A percentile compares a stretch with the other conserved stretches of the same genome.
Evolutionary conservation across 1,140 invertebrate species (phyloP).

Genomic region (Sitophilus oryzae): DNA sequence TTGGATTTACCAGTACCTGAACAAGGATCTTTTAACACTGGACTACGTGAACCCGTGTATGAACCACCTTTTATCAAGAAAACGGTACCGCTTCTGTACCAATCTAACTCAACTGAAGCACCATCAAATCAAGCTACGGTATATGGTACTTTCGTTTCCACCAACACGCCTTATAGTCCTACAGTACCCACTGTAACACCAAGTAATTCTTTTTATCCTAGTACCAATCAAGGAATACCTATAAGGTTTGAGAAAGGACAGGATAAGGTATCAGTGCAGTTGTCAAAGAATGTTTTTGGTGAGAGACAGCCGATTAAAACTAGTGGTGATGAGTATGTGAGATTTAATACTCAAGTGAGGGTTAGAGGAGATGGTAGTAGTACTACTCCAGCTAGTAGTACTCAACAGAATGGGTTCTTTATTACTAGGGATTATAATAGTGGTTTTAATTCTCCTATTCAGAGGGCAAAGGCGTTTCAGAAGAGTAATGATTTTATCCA

Average conservation of each 20-base stretch:
- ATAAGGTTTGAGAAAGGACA: constrained; percentile 20
- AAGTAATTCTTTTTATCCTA: not conserved
- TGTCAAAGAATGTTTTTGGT: constrained; percentile 24
- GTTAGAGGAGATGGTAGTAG: constrained; percentile 32
- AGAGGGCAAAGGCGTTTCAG: constrained; percentile 32
- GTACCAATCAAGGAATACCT: constrained; percentile 13
- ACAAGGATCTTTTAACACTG: constrained; percentile 15
- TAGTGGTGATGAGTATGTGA: not conserved
- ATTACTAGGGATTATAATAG: constrained; percentile 27
- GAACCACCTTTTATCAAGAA: constrained; percentile 23
- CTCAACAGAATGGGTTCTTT: constrained; percentile 23
- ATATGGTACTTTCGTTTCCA: constrained; percentile 26
- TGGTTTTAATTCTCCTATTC: too few relatives aligned
- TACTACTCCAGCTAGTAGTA: not conserved
- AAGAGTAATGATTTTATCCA: not conserved
- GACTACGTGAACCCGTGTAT: constrained; percentile 13
- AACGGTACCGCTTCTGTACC: constrained; percentile 14
- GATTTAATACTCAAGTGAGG: constrained; percentile 6
- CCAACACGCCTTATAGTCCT: constrained; percentile 14
- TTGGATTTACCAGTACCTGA: not conserved
- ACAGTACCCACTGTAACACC: constrained; percentile 17
- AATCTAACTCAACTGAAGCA: constrained; percentile 13
- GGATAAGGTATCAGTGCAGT: constrained; percentile 21
- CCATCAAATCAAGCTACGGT: constrained; percentile 25
- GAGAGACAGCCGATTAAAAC: not conserved